Base-by-base conservation (phyloP, 1,140 invertebrate species). In the Zaprionus lachaisei region DNA sequence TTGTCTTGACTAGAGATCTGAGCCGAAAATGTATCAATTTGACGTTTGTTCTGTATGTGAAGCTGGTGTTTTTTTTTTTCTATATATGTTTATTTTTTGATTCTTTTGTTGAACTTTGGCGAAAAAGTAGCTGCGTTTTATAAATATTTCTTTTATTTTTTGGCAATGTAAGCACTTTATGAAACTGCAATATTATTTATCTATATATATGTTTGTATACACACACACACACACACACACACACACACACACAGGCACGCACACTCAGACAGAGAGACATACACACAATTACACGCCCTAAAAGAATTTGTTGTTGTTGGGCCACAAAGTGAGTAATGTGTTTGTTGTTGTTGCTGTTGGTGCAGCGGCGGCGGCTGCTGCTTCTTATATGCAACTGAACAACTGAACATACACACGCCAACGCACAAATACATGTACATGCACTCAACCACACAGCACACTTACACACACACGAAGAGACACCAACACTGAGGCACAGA, bases 151-250 rank as follows among this genome's bases (percentile, higher is more conserved):
- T 54, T 26, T 63, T 57, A 20, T 54, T 60, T 78, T 89, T 77
- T 81, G 74, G 79, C 83, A 87, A 83, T 77, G 78, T 71, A 90
- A 90, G 84, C 84, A 81, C 71, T 77, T 77, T 64, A 9, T 14
- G 47, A 37, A 72, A 66, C 28, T 72, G 69, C 69, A 77, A 61
- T 76, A 75, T 70, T 61, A 68, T 47, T 47, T 69, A 62, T 61
- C n/a, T 31, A 63, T 38, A 26, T 57, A 17, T 37, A 34, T 47
- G 56, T 41, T 15, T 62, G 24, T 58, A 69, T 75, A 37, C 70
- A 69, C 74, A 73, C 44, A 54, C 22, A 22, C 20, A 20, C 20
- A 20, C 20, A 20, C 20, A 41, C 69, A 77, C 73, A 64, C 26
- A 64, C 34, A 26, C 38, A 38, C 47, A 47, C 61, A 74, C 31